Conservation (phyloP, 2,797 vertebrate genomes). For the Rhabdomys pumilio region DNA sequence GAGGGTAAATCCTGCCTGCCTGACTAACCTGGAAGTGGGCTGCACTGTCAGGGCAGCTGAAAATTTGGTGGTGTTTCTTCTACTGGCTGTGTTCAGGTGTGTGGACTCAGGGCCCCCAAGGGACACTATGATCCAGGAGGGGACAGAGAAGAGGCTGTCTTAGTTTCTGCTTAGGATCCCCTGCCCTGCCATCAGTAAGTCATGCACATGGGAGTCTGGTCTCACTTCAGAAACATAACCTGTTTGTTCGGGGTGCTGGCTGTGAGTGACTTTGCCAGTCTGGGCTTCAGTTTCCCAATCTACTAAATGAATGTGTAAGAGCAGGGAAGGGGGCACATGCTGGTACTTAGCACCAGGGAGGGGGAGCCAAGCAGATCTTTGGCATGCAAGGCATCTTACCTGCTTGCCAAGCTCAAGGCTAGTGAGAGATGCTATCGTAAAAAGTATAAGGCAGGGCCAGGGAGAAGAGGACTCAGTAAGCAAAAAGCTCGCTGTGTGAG, state of each 20-base stretch:
- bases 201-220: neutral
- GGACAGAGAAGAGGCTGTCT: neutral
- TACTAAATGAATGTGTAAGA: neutral
- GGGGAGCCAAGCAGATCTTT: neutral
- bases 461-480: neutral
- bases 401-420: neutral
- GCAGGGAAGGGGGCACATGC: neutral
- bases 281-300: neutral
- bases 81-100: neutral
- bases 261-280: constrained; percentile 1
- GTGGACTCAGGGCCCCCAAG: neutral
- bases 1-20: neutral
- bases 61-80: neutral
- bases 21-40: neutral
- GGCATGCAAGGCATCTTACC: neutral
- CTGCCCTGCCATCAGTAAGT: neutral
- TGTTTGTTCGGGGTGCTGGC: neutral
- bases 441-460: neutral
- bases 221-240: neutral
- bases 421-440: neutral
- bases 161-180: neutral
- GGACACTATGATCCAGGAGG: neutral
- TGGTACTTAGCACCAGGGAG: neutral
- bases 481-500: neutral
- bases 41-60: neutral